These are phyloP conservation scores for Drosophila tristis DNA, from an alignment of 1,140 invertebrate genomes.

Conservation along the genomic window DNA sequence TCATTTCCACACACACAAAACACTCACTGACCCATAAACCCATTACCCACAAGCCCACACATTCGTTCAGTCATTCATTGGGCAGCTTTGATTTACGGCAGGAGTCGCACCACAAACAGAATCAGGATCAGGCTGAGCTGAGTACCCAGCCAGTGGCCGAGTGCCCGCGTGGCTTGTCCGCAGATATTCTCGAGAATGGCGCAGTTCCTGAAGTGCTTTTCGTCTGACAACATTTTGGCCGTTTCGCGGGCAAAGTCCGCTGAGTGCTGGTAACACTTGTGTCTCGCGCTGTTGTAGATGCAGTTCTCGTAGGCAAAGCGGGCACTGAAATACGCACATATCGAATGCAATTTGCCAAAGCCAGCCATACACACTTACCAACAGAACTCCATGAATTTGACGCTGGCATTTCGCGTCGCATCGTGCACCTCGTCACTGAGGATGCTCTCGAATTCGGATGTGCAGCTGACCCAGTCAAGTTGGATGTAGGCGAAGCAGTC, in stretches of 20 bases:
- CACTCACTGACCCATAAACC: too few relatives aligned
- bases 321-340: conserved; percentile 52
- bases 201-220: conserved; percentile 79
- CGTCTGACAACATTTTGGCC: conserved; percentile 81
- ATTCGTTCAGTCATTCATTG: conserved; percentile 11
- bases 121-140: conserved; percentile 24
- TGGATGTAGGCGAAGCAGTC: conserved; percentile 79
- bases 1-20: background rate
- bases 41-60: conserved; percentile 2
- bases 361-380: conserved; percentile 51
- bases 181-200: conserved; percentile 73
- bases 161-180: conserved; percentile 3
- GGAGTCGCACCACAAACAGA: conserved; percentile 22
- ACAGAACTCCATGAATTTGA: conserved; percentile 80
- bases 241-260: conserved; percentile 78
- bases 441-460: conserved; percentile 71
- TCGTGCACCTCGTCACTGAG: conserved; percentile 72
- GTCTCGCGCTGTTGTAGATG: conserved; percentile 80
- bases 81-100: conserved; percentile 30
- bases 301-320: conserved; percentile 80
- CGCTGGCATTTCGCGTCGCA: conserved; percentile 62
- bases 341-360: background rate
- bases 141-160: conserved; percentile 13
- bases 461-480: conserved; percentile 76
- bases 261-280: conserved; percentile 80